A percentile compares a stretch with the other conserved stretches of the same genome.
Conservation (phyloP, 2,797 vertebrate species). For the Phataginus tricuspis region DNA sequence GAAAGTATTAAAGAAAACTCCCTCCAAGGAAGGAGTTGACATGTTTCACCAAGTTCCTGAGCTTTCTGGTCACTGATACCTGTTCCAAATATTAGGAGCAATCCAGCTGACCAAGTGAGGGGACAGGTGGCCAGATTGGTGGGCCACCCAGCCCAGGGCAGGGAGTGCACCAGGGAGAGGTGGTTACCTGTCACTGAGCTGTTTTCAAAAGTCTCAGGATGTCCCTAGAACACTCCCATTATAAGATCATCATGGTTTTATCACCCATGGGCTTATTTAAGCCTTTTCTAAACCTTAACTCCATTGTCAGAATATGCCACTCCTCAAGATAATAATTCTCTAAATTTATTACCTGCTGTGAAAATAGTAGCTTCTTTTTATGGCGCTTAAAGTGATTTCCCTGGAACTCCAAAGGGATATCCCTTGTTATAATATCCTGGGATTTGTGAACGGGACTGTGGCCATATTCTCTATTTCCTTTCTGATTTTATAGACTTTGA, state of each 20-base stretch:
- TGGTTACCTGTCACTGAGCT: neutral
- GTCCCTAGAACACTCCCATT: neutral
- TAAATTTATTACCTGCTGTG: slow-evolving; percentile 68
- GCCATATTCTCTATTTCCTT: slow-evolving; percentile 58
- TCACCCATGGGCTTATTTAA: slow-evolving; percentile 61
- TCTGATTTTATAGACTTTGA: slow-evolving; percentile 64
- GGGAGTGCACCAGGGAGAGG: neutral
- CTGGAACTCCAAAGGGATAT: neutral
- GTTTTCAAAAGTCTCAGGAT: slow-evolving; percentile 12
- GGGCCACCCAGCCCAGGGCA: neutral
- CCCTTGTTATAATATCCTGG: neutral
- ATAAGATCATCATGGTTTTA: slow-evolving; percentile 48
- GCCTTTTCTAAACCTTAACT: slow-evolving; percentile 10
- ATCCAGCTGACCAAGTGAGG: neutral
- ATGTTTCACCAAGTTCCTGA: neutral
- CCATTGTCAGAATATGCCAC: slow-evolving; percentile 13
- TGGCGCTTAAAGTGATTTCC: slow-evolving; percentile 41
- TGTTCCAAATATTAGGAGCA: neutral
- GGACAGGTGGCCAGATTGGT: neutral
- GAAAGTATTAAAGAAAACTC: neutral
- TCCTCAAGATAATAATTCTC: slow-evolving; percentile 65
- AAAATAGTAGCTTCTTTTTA: slow-evolving; percentile 63
- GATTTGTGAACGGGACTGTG: neutral
- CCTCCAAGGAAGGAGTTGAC: neutral
- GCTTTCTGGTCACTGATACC: neutral